Conservation (phyloP, 2,888 invertebrate species). For the Hanleya hanleyi region DNA sequence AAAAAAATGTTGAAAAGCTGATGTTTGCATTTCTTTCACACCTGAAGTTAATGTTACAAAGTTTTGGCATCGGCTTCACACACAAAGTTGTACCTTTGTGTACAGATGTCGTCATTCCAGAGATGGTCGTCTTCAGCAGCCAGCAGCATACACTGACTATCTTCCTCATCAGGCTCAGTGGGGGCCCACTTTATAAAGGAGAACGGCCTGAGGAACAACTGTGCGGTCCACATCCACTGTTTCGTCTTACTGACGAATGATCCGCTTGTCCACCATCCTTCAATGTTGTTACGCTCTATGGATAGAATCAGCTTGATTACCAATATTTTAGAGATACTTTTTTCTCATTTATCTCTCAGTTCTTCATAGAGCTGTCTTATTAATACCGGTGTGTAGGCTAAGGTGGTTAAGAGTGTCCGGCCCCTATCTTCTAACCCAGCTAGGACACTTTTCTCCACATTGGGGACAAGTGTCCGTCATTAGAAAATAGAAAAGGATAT, state of each 20-base stretch:
- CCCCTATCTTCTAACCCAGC: no score
- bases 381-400: no score
- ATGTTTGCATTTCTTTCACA: no score
- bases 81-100: slow-evolving; percentile 56
- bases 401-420: no score
- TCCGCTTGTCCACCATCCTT: slow-evolving; percentile 66
- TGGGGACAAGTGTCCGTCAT: no score
- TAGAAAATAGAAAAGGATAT: no score
- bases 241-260: slow-evolving; percentile 54
- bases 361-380: no score
- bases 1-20: no score
- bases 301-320: slow-evolving; percentile 11
- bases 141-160: slow-evolving; percentile 59
- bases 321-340: no score
- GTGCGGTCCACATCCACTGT: slow-evolving; percentile 65
- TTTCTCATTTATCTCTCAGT: no score
- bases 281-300: slow-evolving; percentile 43
- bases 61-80: slow-evolving; percentile 41
- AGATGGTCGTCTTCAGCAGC: slow-evolving; percentile 42
- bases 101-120: slow-evolving; percentile 62
- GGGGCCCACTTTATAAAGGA: slow-evolving; percentile 60
- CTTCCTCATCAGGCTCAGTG: slow-evolving; percentile 54
- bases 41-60: no score
- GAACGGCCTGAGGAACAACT: slow-evolving; percentile 50
- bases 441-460: no score